Conservation (phyloP, 64 coral and sea anemone genomes). For the Porites australiensis region DNA sequence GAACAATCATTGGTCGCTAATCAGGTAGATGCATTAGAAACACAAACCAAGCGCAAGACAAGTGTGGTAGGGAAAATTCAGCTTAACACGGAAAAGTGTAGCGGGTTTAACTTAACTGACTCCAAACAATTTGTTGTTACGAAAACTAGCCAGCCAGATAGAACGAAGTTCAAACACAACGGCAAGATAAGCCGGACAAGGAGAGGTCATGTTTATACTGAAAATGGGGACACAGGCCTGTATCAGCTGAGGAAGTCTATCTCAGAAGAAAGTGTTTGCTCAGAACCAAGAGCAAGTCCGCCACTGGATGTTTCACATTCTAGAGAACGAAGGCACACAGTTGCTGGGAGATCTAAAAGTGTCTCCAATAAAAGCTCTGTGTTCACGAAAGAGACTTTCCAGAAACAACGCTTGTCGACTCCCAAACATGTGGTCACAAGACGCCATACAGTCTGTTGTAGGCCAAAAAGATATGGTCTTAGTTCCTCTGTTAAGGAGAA, state of each 20-base stretch:
- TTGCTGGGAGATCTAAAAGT: neutral
- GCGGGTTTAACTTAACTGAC: neutral
- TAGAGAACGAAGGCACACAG: constrained; percentile 7
- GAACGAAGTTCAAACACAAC: neutral
- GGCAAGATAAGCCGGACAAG: constrained; percentile 7
- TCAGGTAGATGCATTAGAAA: neutral
- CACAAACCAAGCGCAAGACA: neutral
- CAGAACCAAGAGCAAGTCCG: neutral
- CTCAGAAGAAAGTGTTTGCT: constrained; percentile 24
- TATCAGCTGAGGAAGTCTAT: neutral
- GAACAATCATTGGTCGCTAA: neutral
- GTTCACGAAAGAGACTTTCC: neutral
- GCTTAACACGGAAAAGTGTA: neutral
- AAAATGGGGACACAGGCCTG: neutral
- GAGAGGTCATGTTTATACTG: neutral
- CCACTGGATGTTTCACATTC: neutral
- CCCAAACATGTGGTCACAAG: neutral
- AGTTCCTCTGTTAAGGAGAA: neutral
- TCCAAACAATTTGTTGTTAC: neutral
- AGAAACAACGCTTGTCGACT: neutral
- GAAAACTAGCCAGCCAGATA: neutral
- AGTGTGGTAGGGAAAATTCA: neutral
- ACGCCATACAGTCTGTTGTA: constrained; percentile 35
- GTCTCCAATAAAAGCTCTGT: neutral
- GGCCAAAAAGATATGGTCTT: neutral